These are phyloP conservation scores for Sesamia inferens DNA, from an alignment of 2,888 invertebrate genomes.

Conservation along the genomic window DNA sequence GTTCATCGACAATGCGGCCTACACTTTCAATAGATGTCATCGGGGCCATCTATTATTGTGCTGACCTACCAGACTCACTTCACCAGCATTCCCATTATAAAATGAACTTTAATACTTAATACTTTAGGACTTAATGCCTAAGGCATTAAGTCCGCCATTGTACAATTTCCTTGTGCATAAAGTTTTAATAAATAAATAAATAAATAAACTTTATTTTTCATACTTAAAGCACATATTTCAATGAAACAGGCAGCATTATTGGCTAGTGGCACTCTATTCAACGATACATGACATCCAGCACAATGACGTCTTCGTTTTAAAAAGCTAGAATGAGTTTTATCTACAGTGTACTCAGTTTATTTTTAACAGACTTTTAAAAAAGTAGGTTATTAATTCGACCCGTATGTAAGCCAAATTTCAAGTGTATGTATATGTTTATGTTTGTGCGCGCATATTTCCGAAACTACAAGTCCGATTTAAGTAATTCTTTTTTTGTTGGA, in stretches of 20 bases:
- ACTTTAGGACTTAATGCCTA: too few relatives aligned
- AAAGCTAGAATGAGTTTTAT: neutral
- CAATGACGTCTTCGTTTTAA: neutral
- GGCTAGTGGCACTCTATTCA: neutral
- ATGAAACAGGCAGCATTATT: neutral
- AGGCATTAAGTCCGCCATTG: too few relatives aligned
- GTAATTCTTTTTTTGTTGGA: too few relatives aligned
- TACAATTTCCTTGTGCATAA: too few relatives aligned
- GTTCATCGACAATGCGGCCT: conserved; percentile 23
- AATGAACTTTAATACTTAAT: conserved; percentile 21
- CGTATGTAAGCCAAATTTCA: too few relatives aligned
- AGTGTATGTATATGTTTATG: too few relatives aligned
- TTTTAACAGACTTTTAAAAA: too few relatives aligned
- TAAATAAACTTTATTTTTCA: conserved; percentile 6
- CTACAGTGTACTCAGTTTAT: too few relatives aligned
- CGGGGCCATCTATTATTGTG: conserved; percentile 23
- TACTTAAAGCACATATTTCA: conserved; percentile 5
- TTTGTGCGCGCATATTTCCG: too few relatives aligned
- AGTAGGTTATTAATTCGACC: too few relatives aligned
- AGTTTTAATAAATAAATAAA: too few relatives aligned
- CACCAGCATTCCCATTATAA: neutral
- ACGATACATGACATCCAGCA: conserved; percentile 3
- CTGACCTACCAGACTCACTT: conserved; percentile 1
- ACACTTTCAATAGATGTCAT: conserved; percentile 43
- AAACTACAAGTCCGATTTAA: too few relatives aligned